A percentile compares a stretch with the other conserved stretches of the same genome.
phyloP scores from a whole-genome alignment of 2,797 vertebrate species.

The Chaenodraco wilsoni region DNA sequence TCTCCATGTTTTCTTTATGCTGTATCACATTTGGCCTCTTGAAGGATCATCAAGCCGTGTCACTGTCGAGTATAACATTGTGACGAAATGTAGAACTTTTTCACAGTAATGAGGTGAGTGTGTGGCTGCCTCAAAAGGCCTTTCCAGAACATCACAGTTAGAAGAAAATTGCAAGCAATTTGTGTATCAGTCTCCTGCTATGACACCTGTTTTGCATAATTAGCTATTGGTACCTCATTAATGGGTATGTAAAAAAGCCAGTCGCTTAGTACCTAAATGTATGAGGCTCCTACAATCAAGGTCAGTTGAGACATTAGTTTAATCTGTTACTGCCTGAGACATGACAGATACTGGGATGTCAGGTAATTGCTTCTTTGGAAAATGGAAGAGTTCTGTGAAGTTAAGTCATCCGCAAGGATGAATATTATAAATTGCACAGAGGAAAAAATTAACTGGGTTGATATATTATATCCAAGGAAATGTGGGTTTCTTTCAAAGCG shows the following conservation, averaged over 20 bases:
- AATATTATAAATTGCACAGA: slow-evolving; percentile 75
- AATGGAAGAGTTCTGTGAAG: slow-evolving; percentile 72
- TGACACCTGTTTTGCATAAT: slow-evolving; percentile 77
- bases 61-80: neutral
- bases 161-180: slow-evolving; percentile 46
- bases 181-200: slow-evolving; percentile 49
- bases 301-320: slow-evolving; percentile 79
- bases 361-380: slow-evolving; percentile 83
- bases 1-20: slow-evolving; percentile 40
- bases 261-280: slow-evolving; percentile 61
- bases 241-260: slow-evolving; percentile 48
- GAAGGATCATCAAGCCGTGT: slow-evolving; percentile 28
- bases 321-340: slow-evolving; percentile 78
- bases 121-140: slow-evolving; percentile 11
- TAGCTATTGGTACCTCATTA: slow-evolving; percentile 76
- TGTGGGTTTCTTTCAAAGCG: slow-evolving; percentile 49
- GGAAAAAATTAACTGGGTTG: slow-evolving; percentile 76
- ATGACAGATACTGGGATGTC: slow-evolving; percentile 77
- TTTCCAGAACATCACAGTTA: slow-evolving; percentile 31
- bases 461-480: slow-evolving; percentile 66
- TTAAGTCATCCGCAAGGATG: slow-evolving; percentile 73
- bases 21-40: slow-evolving; percentile 26
- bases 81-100: slow-evolving; percentile 10
- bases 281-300: slow-evolving; percentile 73
- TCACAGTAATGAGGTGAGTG: slow-evolving; percentile 23